A percentile compares a stretch with the other conserved stretches of the same genome.
Conservation (phyloP, 2,113 vertebrate species). For the Psettodes erumei region DNA sequence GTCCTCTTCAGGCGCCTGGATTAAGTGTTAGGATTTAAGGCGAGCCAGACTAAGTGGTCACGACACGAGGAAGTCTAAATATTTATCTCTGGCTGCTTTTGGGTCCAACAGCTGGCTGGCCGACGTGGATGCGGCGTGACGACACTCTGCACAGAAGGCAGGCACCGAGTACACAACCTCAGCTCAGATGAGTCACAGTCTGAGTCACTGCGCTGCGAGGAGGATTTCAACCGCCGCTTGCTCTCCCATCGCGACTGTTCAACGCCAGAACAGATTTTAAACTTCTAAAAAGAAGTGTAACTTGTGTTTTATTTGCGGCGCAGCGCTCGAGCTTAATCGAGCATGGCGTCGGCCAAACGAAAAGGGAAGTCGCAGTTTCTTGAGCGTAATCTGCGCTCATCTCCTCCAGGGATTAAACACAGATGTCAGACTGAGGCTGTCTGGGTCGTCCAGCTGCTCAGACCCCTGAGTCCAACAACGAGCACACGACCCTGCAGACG, state of each 20-base stretch:
- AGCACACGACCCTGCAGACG: not conserved
- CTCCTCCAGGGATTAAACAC: slow-evolving; percentile 46
- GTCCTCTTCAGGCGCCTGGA: not conserved
- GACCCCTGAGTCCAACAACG: not conserved
- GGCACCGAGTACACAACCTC: not conserved
- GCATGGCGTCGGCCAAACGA: not conserved
- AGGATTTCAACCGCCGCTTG: not conserved
- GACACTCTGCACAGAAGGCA: slow-evolving; percentile 6
- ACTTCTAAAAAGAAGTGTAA: not conserved
- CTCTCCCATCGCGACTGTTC: not conserved
- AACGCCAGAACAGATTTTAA: not conserved
- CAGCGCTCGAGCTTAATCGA: slow-evolving; percentile 18
- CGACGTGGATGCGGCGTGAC: too few species aligned
- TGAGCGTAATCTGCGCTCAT: too few species aligned
- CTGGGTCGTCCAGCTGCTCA: slow-evolving; percentile 50
- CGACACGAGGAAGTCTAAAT: slow-evolving; percentile 6
- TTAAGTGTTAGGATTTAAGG: not conserved
- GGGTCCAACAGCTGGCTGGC: too few species aligned
- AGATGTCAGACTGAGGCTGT: slow-evolving; percentile 37
- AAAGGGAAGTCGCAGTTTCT: not conserved
- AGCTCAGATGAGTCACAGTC: slow-evolving; percentile 31
- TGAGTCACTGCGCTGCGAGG: slow-evolving; percentile 34
- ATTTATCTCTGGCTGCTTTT: too few species aligned
- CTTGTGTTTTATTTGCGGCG: too few species aligned
- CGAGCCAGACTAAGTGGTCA: not conserved